Base-by-base conservation (phyloP, 2,888 invertebrate species). In the Orthosia gracilis region DNA sequence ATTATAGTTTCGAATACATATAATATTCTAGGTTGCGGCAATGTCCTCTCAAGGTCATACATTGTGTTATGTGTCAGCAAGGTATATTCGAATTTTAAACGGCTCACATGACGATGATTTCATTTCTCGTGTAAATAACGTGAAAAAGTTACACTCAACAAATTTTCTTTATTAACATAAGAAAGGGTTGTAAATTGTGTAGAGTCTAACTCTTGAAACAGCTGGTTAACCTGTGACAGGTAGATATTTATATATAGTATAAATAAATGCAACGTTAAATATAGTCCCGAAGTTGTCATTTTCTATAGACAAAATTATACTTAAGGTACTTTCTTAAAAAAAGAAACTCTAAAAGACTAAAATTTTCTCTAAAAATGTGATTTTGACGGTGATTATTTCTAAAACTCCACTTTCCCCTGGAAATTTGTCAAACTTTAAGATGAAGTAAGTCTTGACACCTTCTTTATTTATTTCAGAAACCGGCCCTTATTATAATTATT, bases 11-110 rank as follows among this genome's bases (percentile, higher is more conserved):
- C 18, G 61, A 61, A 55, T 62, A 50, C 21, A 75, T 59, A 50
- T 13, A 71, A 70, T 71, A 49, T 75, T 78, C 12, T 4, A 18
- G 15, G 26, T 54, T 58, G 18, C 21, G 73, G 11, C 40, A 54
- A 78, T 59, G 64, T 73, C 73, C 31, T 79, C 72, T 59, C 80
- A 80, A 80, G 21, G 50, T 61, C 54, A 45, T 45, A 45, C 7
- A 61, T 45, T 21, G 4, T 61, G 40, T 45, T 21, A 21, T 61
- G 15, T 61, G 59, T 40, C 21, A 3, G 40, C 21, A 61, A 61
- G 45, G 45, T 21, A 45, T 61, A 45, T n/a, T 61, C n/a, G 59
- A 59, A 59, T 21, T 59, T 59, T 21, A 61, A 61, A 45, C 45
- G 45, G 61, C 15, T 45, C 45, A 40, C 40, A 45, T 61, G 61